These are phyloP conservation scores for Rhynchonycteris naso DNA, from an alignment of 2,797 vertebrate species.

Conservation along the genomic window DNA sequence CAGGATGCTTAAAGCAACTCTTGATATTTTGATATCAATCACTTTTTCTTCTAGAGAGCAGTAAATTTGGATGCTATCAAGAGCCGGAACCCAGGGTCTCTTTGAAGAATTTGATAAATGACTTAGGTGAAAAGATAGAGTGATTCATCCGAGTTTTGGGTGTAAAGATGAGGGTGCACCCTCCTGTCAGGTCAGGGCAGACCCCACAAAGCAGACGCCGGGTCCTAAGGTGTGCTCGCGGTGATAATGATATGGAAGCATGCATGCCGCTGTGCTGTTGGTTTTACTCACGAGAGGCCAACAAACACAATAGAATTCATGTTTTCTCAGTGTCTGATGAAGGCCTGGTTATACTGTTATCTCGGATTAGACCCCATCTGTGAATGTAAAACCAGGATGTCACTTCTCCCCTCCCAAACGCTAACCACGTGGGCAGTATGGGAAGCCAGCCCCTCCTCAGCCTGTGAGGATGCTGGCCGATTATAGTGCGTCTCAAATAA, in stretches of 20 bases:
- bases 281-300: background rate
- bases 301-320: background rate
- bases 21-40: background rate
- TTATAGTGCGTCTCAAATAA: background rate
- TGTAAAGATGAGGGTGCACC: background rate
- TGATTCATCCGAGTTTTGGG: background rate
- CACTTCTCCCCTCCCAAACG: too few relatives aligned
- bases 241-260: background rate
- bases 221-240: too few relatives aligned
- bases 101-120: background rate
- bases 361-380: background rate
- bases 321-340: background rate
- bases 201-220: background rate
- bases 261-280: background rate
- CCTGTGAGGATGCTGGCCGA: background rate
- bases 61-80: too few relatives aligned
- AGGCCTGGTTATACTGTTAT: background rate
- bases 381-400: background rate
- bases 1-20: background rate
- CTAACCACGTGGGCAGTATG: accelerated
- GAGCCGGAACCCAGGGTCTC: background rate
- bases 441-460: too few relatives aligned
- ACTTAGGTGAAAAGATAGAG: background rate
- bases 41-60: background rate
- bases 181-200: background rate